These are phyloP conservation scores for Ditylenchus weischeri DNA, from an alignment of 2,888 invertebrate species.

Conservation along the genomic window DNA sequence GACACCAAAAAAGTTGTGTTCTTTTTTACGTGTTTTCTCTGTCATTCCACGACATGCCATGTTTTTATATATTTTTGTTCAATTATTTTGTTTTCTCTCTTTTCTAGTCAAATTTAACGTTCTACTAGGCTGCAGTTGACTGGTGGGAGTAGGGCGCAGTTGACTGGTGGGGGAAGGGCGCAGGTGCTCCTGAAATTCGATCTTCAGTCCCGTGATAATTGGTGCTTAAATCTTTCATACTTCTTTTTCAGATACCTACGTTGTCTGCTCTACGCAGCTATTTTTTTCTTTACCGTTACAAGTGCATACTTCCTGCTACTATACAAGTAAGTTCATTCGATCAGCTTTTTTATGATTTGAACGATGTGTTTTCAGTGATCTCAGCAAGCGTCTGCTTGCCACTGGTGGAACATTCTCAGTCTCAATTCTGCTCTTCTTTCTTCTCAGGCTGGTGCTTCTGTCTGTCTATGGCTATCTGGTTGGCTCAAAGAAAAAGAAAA, in stretches of 20 bases:
- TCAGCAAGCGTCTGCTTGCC: background rate
- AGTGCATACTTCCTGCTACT: constrained; percentile 14
- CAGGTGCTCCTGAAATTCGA: too few relatives aligned
- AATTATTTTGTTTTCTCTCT: too few relatives aligned
- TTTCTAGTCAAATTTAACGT: too few relatives aligned
- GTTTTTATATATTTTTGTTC: too few relatives aligned
- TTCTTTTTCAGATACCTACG: constrained; percentile 13
- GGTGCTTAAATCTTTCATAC: constrained; percentile 13
- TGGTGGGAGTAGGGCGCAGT: too few relatives aligned
- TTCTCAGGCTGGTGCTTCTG: constrained; percentile 6
- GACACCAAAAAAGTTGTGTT: too few relatives aligned
- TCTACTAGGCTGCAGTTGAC: too few relatives aligned
- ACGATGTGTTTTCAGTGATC: background rate
- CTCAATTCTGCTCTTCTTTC: constrained; percentile 16
- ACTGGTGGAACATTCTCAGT: constrained; percentile 3
- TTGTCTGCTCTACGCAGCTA: background rate
- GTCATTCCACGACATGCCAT: too few relatives aligned
- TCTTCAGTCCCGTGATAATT: background rate
- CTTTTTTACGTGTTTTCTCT: too few relatives aligned
- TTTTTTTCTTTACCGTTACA: background rate
- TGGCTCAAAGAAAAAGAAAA: constrained; percentile 20
- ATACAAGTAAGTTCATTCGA: background rate
- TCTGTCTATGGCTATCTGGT: constrained; percentile 29
- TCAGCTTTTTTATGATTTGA: background rate
- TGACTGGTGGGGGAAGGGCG: too few relatives aligned